phyloP scores from a whole-genome alignment of 2,797 vertebrate species.

The Petrocephalus sullivani region DNA sequence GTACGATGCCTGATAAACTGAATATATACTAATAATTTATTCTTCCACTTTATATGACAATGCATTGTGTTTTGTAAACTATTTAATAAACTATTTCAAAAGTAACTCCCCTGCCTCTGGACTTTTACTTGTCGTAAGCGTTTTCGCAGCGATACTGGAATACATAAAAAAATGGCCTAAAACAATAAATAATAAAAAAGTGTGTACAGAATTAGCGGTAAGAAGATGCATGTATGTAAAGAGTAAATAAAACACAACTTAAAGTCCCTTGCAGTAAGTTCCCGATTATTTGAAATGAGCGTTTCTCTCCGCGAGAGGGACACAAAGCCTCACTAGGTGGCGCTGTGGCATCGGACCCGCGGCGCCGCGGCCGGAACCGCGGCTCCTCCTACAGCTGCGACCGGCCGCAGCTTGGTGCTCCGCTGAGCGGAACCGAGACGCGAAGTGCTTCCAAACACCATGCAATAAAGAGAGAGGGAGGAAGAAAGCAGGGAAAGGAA shows the following conservation, averaged over 20 bases:
- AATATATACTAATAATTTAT: neutral
- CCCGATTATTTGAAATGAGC: too few relatives aligned
- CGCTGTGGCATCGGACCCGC: neutral
- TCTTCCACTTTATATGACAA: neutral
- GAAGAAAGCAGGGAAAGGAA: neutral
- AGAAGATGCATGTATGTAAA: neutral
- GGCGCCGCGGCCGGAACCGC: neutral
- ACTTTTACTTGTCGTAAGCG: neutral
- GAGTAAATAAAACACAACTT: neutral
- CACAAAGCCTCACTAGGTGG: neutral
- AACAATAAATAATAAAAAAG: neutral
- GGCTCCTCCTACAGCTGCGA: slow-evolving; percentile 11
- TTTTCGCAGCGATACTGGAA: neutral
- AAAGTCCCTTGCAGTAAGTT: neutral
- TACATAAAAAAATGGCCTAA: neutral
- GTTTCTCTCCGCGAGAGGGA: neutral
- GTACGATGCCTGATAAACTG: neutral
- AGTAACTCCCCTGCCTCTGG: neutral
- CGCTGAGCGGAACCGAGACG: neutral
- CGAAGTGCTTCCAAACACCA: slow-evolving; percentile 11
- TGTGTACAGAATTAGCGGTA: neutral
- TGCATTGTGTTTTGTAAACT: neutral
- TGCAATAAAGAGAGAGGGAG: neutral
- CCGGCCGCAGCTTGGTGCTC: neutral
- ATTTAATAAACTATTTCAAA: slow-evolving; percentile 19